Evolutionary conservation across 2,888 invertebrate species (phyloP), one percentile per base, ranked within the genome.

Genomic region (Pyrrhosoma nymphula): DNA sequence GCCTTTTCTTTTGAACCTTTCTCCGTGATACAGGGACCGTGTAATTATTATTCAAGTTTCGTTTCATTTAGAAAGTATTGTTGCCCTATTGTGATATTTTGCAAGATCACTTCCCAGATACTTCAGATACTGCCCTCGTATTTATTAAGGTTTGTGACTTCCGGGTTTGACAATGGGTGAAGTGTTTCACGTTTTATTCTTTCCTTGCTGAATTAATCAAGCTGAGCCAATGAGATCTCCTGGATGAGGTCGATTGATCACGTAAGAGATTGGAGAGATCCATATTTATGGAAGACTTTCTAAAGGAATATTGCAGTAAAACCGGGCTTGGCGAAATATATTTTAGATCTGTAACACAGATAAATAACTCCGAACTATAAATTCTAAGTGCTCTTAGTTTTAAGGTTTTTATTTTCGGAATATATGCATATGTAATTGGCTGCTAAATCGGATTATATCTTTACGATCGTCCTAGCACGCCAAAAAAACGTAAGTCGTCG

Each of bases 31-130:
- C 18, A 82, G 30, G 82, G 82, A 82, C 82, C 30, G 30, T 35
- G n/a, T 26, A 35, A 82, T 82, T 82, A 82, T 82, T 82, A 82
- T 82, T 82, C 82, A 30, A 82, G 82, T 82, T 82, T 82, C 82
- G 35, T 82, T 35, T 30, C 35, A 35, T 82, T 82, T 82, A 82
- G 82, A 82, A 82, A 82, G 82, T 35, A 82, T 35, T 82, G 30
- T 30, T 60, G 69, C 35, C 16, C 82, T 35, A 30, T 82, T 82
- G 75, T 82, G 75, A 3, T 82, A 69, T 82, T 82, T 82, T 82
- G 82, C n/a, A 26, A 35, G 82, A 82, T 82, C 30, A 35, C 26
- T 69, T 69, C 69, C 82, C 16, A 26, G 82, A 82, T 82, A 82
- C 20, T 30, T 69, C 23, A 16, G 75, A 35, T 35, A 12, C 35